These are phyloP conservation scores for Steatornis caripensis DNA, from an alignment of 2,113 vertebrate genomes.

Conservation along the genomic window DNA sequence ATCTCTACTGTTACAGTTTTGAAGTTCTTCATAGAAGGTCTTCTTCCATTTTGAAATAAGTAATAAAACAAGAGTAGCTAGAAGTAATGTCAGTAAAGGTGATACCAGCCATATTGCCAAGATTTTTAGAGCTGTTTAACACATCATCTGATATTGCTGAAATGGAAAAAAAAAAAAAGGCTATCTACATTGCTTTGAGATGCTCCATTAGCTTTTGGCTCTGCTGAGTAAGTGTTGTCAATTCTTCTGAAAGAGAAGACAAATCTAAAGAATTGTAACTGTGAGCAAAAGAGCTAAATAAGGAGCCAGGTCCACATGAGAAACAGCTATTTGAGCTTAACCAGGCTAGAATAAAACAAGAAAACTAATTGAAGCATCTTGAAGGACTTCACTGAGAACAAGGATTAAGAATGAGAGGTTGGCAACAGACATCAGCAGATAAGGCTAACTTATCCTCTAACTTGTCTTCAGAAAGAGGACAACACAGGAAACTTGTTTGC, in stretches of 20 bases:
- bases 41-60: conserved; percentile 42
- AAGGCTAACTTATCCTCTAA: too few species aligned
- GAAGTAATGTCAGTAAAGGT: conserved; percentile 26
- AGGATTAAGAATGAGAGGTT: neutral
- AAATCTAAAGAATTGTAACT: neutral
- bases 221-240: neutral
- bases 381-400: neutral
- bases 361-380: neutral
- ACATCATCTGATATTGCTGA: neutral
- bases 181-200: neutral
- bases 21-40: conserved; percentile 12
- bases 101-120: neutral
- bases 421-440: neutral
- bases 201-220: neutral
- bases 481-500: neutral
- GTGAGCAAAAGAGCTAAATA: neutral
- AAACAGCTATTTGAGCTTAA: neutral
- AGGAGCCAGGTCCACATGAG: neutral
- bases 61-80: conserved; percentile 36
- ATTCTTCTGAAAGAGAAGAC: neutral
- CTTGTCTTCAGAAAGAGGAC: neutral
- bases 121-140: neutral
- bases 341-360: neutral
- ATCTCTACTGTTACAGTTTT: neutral
- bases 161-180: neutral